Conservation (phyloP, 2,888 invertebrate species). For the Lapara coniferarum region DNA sequence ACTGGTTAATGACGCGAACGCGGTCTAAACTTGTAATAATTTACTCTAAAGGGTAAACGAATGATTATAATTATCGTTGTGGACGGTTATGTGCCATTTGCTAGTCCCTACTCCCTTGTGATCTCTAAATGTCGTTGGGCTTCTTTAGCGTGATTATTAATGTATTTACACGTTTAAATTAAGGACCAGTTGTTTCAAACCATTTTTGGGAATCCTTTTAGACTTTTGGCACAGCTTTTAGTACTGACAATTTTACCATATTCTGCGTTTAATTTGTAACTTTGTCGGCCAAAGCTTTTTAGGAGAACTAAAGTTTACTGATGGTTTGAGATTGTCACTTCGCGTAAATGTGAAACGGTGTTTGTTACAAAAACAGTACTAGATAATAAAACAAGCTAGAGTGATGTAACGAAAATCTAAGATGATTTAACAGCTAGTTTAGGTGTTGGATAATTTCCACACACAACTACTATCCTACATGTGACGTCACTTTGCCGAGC, state of each 20-base stretch:
- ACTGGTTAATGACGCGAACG: neutral
- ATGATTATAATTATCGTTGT: neutral
- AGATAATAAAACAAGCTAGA: too few relatives aligned
- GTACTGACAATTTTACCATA: too few relatives aligned
- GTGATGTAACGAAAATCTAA: too few relatives aligned
- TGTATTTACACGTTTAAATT: neutral
- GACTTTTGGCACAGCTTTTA: too few relatives aligned
- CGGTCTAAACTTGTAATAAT: constrained; percentile 10
- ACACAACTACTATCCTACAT: too few relatives aligned
- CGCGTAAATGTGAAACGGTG: neutral
- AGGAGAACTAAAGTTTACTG: too few relatives aligned
- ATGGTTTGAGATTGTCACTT: neutral
- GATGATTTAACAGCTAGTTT: too few relatives aligned
- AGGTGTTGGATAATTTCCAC: too few relatives aligned
- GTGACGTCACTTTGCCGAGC: too few relatives aligned
- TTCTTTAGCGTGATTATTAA: neutral
- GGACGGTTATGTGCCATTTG: neutral
- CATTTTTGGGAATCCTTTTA: neutral
- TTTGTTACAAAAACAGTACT: too few relatives aligned
- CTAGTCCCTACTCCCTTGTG: neutral
- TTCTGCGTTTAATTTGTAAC: too few relatives aligned
- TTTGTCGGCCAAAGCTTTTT: too few relatives aligned
- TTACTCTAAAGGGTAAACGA: constrained; percentile 10
- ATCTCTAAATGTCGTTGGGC: neutral
- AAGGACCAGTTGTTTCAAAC: neutral